These are phyloP conservation scores for Stylophora pistillata DNA, from an alignment of 64 coral and sea anemone genomes.

Conservation along the genomic window DNA sequence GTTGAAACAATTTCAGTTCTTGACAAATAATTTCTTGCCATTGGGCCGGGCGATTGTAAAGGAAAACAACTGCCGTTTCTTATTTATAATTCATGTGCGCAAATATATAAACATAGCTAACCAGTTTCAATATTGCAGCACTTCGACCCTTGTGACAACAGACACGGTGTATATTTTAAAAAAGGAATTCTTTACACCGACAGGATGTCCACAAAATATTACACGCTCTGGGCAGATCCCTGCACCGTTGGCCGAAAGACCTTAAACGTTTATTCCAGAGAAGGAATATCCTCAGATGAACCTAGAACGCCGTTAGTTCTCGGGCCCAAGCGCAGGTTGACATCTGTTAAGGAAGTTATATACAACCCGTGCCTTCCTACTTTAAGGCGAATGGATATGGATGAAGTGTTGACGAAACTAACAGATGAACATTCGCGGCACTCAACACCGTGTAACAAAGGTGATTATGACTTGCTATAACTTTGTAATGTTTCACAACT, in stretches of 20 bases:
- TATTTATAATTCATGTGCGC: constrained; percentile 43
- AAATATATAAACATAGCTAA: constrained; percentile 8
- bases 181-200: neutral
- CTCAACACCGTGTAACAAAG: constrained; percentile 62
- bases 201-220: constrained; percentile 56
- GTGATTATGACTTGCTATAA: constrained; percentile 15
- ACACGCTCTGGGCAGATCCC: constrained; percentile 50
- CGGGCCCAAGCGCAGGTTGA: constrained; percentile 23
- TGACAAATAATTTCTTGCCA: neutral
- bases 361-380: constrained; percentile 77
- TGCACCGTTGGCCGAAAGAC: constrained; percentile 51
- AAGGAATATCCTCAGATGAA: constrained; percentile 14
- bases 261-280: constrained; percentile 26
- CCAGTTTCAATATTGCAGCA: neutral
- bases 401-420: constrained; percentile 58
- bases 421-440: constrained; percentile 68
- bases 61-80: constrained; percentile 2
- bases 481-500: neutral
- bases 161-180: neutral
- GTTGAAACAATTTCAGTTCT: too few species aligned
- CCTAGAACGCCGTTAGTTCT: constrained; percentile 16
- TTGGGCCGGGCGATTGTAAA: neutral
- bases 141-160: neutral
- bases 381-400: constrained; percentile 85
- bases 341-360: constrained; percentile 70